phyloP scores from a whole-genome alignment of 2,888 invertebrate species.

The Anarsia innoxiella region DNA sequence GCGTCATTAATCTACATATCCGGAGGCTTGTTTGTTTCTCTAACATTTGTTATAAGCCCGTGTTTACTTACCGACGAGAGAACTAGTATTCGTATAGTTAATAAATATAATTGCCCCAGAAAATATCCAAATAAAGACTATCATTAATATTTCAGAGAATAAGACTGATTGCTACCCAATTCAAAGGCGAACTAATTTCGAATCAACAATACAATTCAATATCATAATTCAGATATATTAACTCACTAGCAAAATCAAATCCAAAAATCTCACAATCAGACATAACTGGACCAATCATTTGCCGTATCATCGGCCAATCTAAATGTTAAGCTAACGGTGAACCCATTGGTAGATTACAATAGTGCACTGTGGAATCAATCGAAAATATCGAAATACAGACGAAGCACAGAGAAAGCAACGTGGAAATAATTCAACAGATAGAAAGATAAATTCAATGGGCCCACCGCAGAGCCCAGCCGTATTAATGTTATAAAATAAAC shows the following conservation, averaged over 20 bases:
- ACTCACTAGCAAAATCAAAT: conserved; percentile 33
- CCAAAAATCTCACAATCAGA: conserved; percentile 43
- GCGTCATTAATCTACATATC: conserved; percentile 64
- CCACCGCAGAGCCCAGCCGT: conserved; percentile 38
- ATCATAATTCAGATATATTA: conserved; percentile 10
- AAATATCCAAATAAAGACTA: no score
- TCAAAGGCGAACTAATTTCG: no score
- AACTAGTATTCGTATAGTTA: no score
- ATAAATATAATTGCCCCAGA: no score
- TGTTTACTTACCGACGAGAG: neutral
- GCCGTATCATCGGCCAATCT: conserved; percentile 45
- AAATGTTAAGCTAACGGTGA: conserved; percentile 40
- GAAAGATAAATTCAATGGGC: conserved; percentile 48
- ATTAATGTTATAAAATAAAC: conserved; percentile 44
- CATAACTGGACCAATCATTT: conserved; percentile 50
- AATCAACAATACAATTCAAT: conserved; percentile 7
- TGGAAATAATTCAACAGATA: conserved; percentile 39
- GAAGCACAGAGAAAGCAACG: conserved; percentile 21
- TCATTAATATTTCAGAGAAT: no score
- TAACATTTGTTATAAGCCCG: conserved; percentile 31
- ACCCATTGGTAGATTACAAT: conserved; percentile 20
- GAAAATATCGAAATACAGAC: conserved; percentile 35
- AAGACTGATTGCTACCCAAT: neutral
- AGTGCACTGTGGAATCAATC: conserved; percentile 38
- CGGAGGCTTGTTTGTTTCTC: conserved; percentile 50